Evolutionary conservation across 2,113 vertebrate genomes (phyloP).

Genomic region (Polyodon spathula): DNA sequence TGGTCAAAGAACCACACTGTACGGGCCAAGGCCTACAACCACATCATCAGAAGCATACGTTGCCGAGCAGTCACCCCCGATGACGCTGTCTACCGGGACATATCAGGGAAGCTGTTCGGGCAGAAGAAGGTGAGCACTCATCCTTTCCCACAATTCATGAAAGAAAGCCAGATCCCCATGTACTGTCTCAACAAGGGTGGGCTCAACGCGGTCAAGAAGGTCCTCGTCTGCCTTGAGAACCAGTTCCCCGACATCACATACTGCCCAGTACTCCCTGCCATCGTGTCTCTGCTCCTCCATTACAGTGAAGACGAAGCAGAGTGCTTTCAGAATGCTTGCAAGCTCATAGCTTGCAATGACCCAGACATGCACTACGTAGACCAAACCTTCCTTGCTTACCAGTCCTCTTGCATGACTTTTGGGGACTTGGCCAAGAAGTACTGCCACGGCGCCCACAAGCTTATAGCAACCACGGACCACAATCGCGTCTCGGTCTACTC

Average conservation of each 20-base stretch:
- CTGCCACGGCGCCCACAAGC: conserved; percentile 67
- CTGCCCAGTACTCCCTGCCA: conserved; percentile 63
- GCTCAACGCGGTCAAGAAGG: conserved; percentile 60
- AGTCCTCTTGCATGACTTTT: conserved; percentile 77
- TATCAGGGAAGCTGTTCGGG: conserved; percentile 54
- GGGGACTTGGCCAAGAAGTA: conserved; percentile 76
- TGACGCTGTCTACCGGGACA: conserved; percentile 44
- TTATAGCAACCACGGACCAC: conserved; percentile 63
- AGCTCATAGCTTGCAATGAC: conserved; percentile 62
- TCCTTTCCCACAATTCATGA: conserved; percentile 66
- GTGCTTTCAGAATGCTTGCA: conserved; percentile 66
- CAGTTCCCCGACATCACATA: conserved; percentile 69
- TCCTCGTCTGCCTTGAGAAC: conserved; percentile 60
- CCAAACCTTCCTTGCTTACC: conserved; percentile 69
- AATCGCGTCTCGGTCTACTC: conserved; percentile 78
- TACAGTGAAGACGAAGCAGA: conserved; percentile 72
- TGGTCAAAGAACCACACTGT: conserved; percentile 57
- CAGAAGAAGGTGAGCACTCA: conserved; percentile 47
- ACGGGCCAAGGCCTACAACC: conserved; percentile 66
- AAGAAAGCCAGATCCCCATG: conserved; percentile 60
- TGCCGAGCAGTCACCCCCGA: conserved; percentile 50
- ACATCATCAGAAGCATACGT: conserved; percentile 60
- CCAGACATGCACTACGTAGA: conserved; percentile 68
- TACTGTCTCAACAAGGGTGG: conserved; percentile 69
- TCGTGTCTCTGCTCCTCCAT: conserved; percentile 72